A percentile compares a stretch with the other conserved stretches of the same genome.
phyloP scores from a whole-genome alignment of 2,113 vertebrate genomes.

The Apus apus region DNA sequence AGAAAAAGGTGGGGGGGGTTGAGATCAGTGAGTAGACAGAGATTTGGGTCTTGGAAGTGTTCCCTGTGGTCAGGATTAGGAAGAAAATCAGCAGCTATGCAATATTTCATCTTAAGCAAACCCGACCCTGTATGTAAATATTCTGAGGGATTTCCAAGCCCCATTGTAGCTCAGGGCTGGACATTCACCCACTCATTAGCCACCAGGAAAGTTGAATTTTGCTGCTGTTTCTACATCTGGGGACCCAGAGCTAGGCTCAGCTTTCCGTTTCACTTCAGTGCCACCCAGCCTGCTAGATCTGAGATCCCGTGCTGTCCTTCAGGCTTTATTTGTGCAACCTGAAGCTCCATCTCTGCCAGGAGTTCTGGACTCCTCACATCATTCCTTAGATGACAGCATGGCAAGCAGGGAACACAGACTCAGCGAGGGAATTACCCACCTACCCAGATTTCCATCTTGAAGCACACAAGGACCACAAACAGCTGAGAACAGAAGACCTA shows the following conservation, averaged over 20 bases:
- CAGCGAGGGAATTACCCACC: background rate
- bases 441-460: background rate
- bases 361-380: accelerated
- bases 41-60: background rate
- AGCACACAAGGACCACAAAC: background rate
- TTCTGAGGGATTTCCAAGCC: background rate
- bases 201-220: background rate
- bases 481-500: background rate
- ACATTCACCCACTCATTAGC: background rate
- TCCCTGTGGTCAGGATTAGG: accelerated
- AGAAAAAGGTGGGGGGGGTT: background rate
- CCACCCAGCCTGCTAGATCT: background rate
- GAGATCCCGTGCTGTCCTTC: background rate
- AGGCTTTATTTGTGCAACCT: background rate
- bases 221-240: background rate
- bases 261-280: background rate
- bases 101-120: background rate
- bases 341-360: background rate
- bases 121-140: background rate
- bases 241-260: background rate
- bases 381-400: background rate
- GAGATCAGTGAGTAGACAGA: background rate
- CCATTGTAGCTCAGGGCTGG: background rate
- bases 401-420: background rate
- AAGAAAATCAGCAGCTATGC: background rate